Base-by-base conservation (phyloP, 2,113 vertebrate species). In the Paramisgurnus dabryanus region DNA sequence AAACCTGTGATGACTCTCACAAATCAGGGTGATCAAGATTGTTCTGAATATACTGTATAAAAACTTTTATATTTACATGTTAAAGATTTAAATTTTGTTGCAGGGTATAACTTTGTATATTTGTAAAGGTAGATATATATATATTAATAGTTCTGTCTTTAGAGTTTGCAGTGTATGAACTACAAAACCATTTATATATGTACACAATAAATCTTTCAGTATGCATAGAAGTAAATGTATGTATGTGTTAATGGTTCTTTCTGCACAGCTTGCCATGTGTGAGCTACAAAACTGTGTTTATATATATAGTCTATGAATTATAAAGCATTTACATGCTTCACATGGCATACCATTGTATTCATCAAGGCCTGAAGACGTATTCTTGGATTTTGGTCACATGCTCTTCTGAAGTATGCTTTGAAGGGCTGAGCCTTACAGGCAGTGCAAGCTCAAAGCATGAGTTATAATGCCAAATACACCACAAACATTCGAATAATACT, bases 401-500 rank as follows among this genome's bases (percentile, higher is more conserved):
- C 27, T 76, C 45, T 5, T 76, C 7, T 65, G 9, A 76, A 76
- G 18, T 65, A 65, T 65, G 73, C 73, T 53, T 76, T 76, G 73
- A 76, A 39, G 73, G 57, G 73, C 61, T 50, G 60, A 65, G 43
- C 73, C 43, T 41, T 39, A 64, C 22, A 64, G 43, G 43, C 73
- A 64, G 45, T 22, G 22, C 22, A 22, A 22, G 22, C 22, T 22
- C 22, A 22, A 77, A 50, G 47, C 63, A 53, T 67, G 58, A 70
- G 67, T 61, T 61, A 39, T 64, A 71, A 70, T 49, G 22, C 67
- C 45, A 68, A 40, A 43, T 18, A 58, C 3, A 68, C 43, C 77
- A 69, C 65, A 79, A 69, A 69, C 53, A 79, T 79, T 40, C 65
- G 61, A 79, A 40, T 49, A 67, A 60, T 49, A 18, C 41, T 79